These are phyloP conservation scores for Eupithecia tripunctaria DNA, from an alignment of 2,888 invertebrate species.

Conservation along the genomic window DNA sequence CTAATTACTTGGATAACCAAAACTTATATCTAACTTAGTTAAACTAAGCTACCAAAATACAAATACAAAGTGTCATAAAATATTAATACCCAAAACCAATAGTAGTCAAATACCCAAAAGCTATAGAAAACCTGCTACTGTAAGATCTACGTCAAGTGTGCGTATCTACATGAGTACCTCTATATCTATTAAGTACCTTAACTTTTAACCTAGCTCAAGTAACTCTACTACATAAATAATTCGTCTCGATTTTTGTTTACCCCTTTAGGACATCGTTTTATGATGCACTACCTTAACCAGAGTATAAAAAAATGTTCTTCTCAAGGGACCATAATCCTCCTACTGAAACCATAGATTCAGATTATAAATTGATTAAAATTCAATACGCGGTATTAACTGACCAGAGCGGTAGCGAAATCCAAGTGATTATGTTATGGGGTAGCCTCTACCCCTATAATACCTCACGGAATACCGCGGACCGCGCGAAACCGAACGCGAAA, in stretches of 20 bases:
- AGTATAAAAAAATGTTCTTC: not conserved
- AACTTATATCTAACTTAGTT: not conserved
- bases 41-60: not conserved
- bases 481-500: too few species aligned
- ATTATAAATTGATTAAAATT: too few species aligned
- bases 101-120: not conserved
- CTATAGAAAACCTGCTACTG: not conserved
- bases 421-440: too few species aligned
- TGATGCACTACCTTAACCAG: not conserved
- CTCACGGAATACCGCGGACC: too few species aligned
- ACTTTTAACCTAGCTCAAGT: not conserved
- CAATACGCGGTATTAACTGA: too few species aligned
- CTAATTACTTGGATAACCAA: not conserved
- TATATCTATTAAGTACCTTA: not conserved
- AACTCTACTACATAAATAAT: rapidly evolving
- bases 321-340: not conserved
- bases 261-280: not conserved
- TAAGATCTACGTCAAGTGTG: not conserved
- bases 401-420: too few species aligned
- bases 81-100: not conserved
- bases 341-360: too few species aligned
- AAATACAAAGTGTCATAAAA: slow-evolving; percentile 2
- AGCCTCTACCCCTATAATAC: too few species aligned
- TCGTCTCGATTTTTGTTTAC: not conserved
- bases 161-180: too few species aligned